Conservation (phyloP, 2,113 vertebrate genomes). For the Gopherus flavomarginatus region DNA sequence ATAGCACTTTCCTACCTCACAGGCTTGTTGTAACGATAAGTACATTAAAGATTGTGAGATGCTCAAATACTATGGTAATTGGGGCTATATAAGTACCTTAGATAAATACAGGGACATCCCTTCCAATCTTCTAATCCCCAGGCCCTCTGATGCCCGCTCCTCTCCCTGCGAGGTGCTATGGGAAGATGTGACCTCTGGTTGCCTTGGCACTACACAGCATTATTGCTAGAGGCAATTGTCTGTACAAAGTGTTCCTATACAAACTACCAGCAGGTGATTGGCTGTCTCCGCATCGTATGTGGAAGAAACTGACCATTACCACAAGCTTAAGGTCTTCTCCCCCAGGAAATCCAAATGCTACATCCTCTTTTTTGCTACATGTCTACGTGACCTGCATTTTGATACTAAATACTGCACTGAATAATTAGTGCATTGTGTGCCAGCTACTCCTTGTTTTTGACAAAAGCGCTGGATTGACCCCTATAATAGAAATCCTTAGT, state of each 20-base stretch:
- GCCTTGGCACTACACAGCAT: not conserved
- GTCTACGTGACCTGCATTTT: not conserved
- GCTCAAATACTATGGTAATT: not conserved
- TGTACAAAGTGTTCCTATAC: not conserved
- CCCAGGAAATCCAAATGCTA: rapidly evolving
- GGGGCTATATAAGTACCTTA: not conserved
- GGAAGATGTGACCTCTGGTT: not conserved
- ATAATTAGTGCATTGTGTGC: not conserved
- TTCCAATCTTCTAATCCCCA: not conserved
- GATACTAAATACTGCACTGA: not conserved
- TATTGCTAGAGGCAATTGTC: not conserved
- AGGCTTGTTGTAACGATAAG: not conserved
- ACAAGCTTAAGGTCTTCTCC: not conserved
- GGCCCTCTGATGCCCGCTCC: not conserved
- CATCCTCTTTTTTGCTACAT: not conserved
- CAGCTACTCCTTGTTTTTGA: not conserved
- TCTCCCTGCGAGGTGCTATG: not conserved
- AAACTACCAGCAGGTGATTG: not conserved
- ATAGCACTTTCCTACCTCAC: not conserved
- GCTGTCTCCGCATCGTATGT: not conserved
- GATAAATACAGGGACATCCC: not conserved
- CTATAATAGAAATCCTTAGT: not conserved
- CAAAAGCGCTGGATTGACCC: not conserved
- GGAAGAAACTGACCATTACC: not conserved
- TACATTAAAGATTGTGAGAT: not conserved